phyloP scores from a whole-genome alignment of 1,140 invertebrate species.

The Steinernema khuongi region DNA sequence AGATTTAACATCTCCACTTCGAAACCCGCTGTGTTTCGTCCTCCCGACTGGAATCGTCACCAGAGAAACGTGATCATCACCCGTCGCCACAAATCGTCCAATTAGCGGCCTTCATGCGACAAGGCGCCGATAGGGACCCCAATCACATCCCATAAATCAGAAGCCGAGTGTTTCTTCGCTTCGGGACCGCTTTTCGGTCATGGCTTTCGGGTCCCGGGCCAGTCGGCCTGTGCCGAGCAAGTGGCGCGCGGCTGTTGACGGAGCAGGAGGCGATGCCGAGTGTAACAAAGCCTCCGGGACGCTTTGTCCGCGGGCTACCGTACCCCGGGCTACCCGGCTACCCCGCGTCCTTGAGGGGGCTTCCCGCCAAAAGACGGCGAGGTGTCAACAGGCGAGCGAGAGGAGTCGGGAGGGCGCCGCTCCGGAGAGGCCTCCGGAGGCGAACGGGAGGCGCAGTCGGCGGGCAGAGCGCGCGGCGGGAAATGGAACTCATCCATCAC shows the following conservation, averaged over 20 bases:
- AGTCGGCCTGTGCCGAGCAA: neutral
- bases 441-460: neutral
- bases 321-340: neutral
- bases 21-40: neutral
- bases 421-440: too few species aligned
- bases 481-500: conserved; percentile 15
- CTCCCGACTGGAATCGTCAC: neutral
- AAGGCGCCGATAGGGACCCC: neutral
- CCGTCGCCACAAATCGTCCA: neutral
- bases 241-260: conserved; percentile 8
- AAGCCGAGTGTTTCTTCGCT: neutral
- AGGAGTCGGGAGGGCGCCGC: neutral
- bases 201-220: neutral
- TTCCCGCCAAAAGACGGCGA: neutral
- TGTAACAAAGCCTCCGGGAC: neutral
- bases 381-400: neutral
- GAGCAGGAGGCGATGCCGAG: neutral
- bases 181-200: neutral
- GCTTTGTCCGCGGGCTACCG: neutral
- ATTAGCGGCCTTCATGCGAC: conserved; percentile 1
- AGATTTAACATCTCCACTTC: too few species aligned
- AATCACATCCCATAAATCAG: neutral
- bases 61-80: too few species aligned
- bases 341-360: neutral
- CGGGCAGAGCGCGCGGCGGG: neutral